Conservation (phyloP, 2,113 vertebrate species). For the Laticauda colubrina region DNA sequence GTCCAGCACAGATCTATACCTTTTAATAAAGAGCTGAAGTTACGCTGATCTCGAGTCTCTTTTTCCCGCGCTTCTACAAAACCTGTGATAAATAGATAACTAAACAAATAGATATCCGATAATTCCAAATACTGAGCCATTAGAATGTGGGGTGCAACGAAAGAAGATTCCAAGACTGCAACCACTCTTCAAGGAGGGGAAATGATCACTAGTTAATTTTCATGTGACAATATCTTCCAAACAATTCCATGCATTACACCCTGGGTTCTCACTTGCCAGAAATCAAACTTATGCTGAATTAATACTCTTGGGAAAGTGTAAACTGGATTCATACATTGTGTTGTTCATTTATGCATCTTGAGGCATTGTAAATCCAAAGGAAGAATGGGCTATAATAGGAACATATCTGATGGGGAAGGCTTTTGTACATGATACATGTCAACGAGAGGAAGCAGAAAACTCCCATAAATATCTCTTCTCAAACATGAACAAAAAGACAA, state of each 20-base stretch:
- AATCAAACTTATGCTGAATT: rapidly evolving
- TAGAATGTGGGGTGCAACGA: neutral
- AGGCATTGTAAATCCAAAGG: neutral
- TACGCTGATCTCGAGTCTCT: too few relatives aligned
- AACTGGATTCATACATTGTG: neutral
- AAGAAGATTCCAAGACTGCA: neutral
- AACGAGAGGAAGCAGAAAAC: neutral
- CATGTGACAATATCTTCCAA: neutral
- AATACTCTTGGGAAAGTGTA: rapidly evolving
- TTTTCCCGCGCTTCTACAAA: too few relatives aligned
- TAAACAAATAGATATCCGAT: too few relatives aligned
- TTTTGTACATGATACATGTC: neutral
- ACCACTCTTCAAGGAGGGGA: neutral
- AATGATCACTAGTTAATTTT: neutral
- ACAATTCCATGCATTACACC: neutral
- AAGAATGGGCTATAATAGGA: neutral
- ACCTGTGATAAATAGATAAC: too few relatives aligned
- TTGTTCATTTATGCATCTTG: neutral
- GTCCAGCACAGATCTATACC: too few relatives aligned
- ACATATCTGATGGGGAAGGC: neutral
- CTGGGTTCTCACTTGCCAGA: rapidly evolving
- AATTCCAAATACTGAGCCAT: neutral
- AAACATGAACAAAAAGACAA: neutral
- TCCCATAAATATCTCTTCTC: neutral
- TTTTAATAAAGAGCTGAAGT: too few relatives aligned